Evolutionary conservation across 2,888 invertebrate genomes (phyloP), one percentile per base, ranked within the genome.

Genomic region (Notodonta ziczac): DNA sequence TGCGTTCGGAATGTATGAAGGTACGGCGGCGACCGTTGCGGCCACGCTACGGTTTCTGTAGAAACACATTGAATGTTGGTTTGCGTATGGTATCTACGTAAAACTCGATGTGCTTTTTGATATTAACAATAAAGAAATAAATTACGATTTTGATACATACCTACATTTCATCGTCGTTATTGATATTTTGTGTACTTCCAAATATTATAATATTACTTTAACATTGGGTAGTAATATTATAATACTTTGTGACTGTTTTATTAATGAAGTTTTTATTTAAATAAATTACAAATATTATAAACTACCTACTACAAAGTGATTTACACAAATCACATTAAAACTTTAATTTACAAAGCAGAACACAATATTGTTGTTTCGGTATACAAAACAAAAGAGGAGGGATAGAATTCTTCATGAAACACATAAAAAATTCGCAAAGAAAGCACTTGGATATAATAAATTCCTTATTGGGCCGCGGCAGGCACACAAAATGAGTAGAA

Each of bases 401-500:
- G 66, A 65, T 70, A 62, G 65, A 80, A 73, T 78, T 77, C 77
- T 76, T 80, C 76, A 76, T 74, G 75, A 79, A 81, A 76, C 73
- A 74, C 73, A 79, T 80, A 83, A 83, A 81, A 82, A 82, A 83
- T 78, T 81, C 77, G 77, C 77, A 80, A 81, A 83, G 79, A 77
- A 82, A 76, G 78, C 80, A 81, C 82, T 77, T 84, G 80, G 77
- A 87, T 85, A 89, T 91, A 91, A 92, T 89, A 90, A 91, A 89
- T 86, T 86, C 85, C 84, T 84, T 85, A 87, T 85, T 85, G 87
- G 82, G 82, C 85, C 84, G 82, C 85, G 86, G 84, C 81, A 87
- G 88, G 78, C 87, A 89, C 90, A 85, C 89, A 90, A 88, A 89
- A 90, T 89, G 89, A 90, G 91, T 90, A 84, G 86, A 89, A 88